A percentile compares a stretch with the other conserved stretches of the same genome.
phyloP scores from a whole-genome alignment of 2,888 invertebrate genomes.

The Melanargia galathea region DNA sequence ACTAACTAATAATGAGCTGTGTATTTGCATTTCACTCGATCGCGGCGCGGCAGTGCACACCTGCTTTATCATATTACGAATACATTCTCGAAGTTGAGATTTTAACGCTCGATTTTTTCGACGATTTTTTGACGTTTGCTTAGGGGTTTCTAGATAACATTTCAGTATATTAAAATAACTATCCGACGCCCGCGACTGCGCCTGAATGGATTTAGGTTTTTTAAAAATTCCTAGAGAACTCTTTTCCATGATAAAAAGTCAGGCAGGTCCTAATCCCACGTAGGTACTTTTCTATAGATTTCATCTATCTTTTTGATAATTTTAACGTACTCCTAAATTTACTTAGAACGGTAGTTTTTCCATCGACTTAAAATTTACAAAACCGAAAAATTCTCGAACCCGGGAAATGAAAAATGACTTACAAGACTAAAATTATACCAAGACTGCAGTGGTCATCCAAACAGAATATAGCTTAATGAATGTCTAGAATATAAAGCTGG shows the following conservation, averaged over 20 bases:
- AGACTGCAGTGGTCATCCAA: background rate
- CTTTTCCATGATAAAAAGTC: too few relatives aligned
- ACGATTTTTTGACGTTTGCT: constrained; percentile 13
- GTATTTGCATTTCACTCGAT: constrained; percentile 21
- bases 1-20: constrained; percentile 23
- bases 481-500: background rate
- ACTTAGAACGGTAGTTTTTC: too few relatives aligned
- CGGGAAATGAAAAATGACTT: too few relatives aligned
- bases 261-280: too few relatives aligned
- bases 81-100: constrained; percentile 13
- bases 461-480: constrained; percentile 10
- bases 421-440: background rate
- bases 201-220: too few relatives aligned
- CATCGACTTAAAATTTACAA: too few relatives aligned
- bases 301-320: too few relatives aligned
- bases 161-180: background rate
- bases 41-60: constrained; percentile 20
- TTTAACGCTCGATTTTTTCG: constrained; percentile 19
- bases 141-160: background rate
- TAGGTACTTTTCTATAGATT: too few relatives aligned
- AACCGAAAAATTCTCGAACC: too few relatives aligned
- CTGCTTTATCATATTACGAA: constrained; percentile 19
- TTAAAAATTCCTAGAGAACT: too few relatives aligned
- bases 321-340: too few relatives aligned
- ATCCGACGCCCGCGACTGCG: background rate